Conservation (phyloP, 2,888 invertebrate species). For the Smittia aterrima region DNA sequence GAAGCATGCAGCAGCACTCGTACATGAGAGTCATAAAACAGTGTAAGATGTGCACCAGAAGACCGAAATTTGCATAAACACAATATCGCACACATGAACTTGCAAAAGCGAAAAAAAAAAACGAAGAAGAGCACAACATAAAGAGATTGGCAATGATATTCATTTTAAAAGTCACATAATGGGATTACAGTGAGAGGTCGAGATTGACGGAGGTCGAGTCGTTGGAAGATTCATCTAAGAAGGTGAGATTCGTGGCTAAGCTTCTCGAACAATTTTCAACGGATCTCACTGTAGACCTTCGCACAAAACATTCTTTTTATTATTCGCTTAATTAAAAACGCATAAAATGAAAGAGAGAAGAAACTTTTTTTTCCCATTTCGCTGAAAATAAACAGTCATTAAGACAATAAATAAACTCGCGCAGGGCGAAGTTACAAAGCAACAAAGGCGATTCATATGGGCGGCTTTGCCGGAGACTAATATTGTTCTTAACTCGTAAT, state of each 20-base stretch:
- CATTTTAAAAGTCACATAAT: conserved; percentile 24
- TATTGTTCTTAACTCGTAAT: background rate
- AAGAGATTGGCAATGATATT: conserved; percentile 34
- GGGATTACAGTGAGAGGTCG: conserved; percentile 20
- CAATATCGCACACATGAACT: conserved; percentile 39
- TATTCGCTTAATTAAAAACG: conserved; percentile 38
- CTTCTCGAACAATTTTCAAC: no score
- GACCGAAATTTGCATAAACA: conserved; percentile 35
- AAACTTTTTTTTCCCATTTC: background rate
- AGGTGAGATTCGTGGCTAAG: no score
- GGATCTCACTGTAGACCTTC: background rate
- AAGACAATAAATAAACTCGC: conserved; percentile 35
- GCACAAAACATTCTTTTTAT: background rate
- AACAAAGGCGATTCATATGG: background rate
- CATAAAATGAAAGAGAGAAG: conserved; percentile 30
- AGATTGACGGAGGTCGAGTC: no score
- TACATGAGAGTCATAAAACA: conserved; percentile 29
- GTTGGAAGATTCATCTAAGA: no score
- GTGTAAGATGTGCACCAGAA: conserved; percentile 24
- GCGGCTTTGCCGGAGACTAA: background rate
- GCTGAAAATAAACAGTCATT: conserved; percentile 34
- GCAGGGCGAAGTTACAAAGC: no score
- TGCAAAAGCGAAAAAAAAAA: background rate
- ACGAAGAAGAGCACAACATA: conserved; percentile 23
- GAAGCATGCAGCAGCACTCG: conserved; percentile 6